Percentiles rank a stretch among this genome's conserved stretches.
phyloP scores from a whole-genome alignment of 2,888 invertebrate genomes.

The Scaptodrosophila latifasciaeformis region DNA sequence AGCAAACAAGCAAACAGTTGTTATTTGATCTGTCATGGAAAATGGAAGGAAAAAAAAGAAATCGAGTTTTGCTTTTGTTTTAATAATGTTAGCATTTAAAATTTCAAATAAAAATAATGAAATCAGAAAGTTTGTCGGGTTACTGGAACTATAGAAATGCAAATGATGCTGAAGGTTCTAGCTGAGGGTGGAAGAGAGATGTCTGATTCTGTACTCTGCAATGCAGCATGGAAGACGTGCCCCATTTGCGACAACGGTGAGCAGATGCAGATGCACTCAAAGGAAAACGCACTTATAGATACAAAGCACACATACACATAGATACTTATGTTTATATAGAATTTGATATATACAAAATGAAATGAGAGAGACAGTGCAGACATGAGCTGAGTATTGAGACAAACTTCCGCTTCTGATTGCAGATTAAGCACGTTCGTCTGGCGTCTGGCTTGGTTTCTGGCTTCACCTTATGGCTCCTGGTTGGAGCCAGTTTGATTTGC shows the following conservation, averaged over 20 bases:
- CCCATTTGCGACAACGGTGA: conserved; percentile 30
- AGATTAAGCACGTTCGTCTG: conserved; percentile 66
- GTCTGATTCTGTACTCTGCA: conserved; percentile 34
- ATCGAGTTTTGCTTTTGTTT: no score
- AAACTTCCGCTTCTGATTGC: conserved; percentile 67
- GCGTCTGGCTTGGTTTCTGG: conserved; percentile 35
- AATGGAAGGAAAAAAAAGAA: no score
- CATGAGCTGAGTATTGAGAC: conserved; percentile 29
- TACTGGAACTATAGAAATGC: conserved; percentile 54
- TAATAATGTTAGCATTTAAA: no score
- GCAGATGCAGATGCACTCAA: conserved; percentile 40
- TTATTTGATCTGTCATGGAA: no score
- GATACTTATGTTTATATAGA: conserved; percentile 18
- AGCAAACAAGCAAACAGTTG: conserved; percentile 2
- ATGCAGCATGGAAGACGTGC: conserved; percentile 50
- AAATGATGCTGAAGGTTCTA: conserved; percentile 54
- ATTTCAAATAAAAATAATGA: conserved; percentile 9
- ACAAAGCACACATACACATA: conserved; percentile 3
- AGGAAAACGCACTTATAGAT: conserved; percentile 43
- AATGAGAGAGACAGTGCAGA: no score
- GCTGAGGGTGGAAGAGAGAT: no score
- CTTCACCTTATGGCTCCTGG: no score
- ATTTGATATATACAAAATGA: no score
- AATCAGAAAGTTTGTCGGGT: neutral
- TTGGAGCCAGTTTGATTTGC: conserved; percentile 12